Conservation (phyloP, 2,797 vertebrate genomes). For the Brachymystax lenok region DNA sequence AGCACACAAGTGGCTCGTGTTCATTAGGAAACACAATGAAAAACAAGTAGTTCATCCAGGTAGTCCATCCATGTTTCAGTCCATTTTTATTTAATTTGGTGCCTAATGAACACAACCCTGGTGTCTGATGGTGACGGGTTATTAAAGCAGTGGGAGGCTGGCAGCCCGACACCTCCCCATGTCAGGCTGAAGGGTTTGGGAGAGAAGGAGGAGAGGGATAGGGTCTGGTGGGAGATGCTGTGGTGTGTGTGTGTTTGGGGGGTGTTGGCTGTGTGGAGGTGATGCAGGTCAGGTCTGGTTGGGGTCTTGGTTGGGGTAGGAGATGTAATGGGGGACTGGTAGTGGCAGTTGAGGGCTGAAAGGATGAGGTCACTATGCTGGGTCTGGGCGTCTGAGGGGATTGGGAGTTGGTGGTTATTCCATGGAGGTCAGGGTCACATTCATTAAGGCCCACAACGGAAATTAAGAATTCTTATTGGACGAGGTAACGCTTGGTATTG, state of each 20-base stretch:
- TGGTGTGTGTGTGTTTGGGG: too few relatives aligned
- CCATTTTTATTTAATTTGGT: too few relatives aligned
- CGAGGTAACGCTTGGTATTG: neutral
- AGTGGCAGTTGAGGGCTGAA: neutral
- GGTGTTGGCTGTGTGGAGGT: too few relatives aligned
- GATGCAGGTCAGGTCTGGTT: neutral
- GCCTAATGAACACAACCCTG: neutral
- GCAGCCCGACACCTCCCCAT: neutral
- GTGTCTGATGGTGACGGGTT: too few relatives aligned
- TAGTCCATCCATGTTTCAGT: too few relatives aligned
- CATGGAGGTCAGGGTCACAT: neutral
- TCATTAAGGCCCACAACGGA: neutral
- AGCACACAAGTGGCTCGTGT: constrained; percentile 18
- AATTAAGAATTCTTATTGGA: too few relatives aligned
- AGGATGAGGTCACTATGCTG: neutral
- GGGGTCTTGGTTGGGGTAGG: neutral
- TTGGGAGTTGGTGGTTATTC: neutral
- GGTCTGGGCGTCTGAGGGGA: neutral
- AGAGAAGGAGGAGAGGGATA: neutral
- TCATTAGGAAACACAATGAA: constrained; percentile 5
- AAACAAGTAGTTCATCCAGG: neutral
- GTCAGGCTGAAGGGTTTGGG: neutral
- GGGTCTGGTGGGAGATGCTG: neutral
- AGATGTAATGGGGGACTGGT: neutral
- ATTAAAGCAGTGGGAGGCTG: constrained; percentile 1